phyloP scores from a whole-genome alignment of 1,140 invertebrate genomes.

The Procambarus clarkii region DNA sequence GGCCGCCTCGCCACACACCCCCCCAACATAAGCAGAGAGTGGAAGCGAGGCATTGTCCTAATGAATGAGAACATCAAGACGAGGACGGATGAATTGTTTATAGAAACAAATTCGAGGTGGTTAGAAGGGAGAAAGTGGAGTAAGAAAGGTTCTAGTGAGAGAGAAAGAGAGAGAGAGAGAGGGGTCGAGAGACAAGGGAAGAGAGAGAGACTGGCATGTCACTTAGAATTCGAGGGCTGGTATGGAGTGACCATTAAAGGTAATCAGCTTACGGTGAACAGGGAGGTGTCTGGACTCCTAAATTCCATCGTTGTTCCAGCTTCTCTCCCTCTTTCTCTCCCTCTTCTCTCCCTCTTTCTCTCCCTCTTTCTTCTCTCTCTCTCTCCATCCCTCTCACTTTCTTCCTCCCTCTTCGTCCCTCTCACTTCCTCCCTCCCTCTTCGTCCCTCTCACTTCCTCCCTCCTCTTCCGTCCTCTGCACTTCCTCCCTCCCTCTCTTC shows the following conservation, averaged over 20 bases:
- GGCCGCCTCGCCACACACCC: too few species aligned
- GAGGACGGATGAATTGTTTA: too few species aligned
- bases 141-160: neutral
- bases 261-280: conserved; percentile 61
- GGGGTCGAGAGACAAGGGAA: neutral
- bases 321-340: neutral
- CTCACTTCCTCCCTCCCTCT: neutral
- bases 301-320: neutral
- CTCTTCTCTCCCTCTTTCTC: neutral
- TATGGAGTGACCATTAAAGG: conserved; percentile 57
- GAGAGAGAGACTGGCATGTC: conserved; percentile 7
- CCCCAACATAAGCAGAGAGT: too few species aligned
- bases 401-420: neutral
- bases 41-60: too few species aligned
- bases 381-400: neutral
- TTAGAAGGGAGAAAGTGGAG: neutral
- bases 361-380: neutral
- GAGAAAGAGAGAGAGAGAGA: neutral
- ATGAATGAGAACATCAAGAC: too few species aligned
- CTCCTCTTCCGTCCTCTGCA: neutral
- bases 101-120: neutral
- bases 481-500: neutral
- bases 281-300: conserved; percentile 42
- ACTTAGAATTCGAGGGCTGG: conserved; percentile 44
- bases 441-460: neutral